Conservation (phyloP, 2,797 vertebrate genomes). For the Acridotheres tristis region DNA sequence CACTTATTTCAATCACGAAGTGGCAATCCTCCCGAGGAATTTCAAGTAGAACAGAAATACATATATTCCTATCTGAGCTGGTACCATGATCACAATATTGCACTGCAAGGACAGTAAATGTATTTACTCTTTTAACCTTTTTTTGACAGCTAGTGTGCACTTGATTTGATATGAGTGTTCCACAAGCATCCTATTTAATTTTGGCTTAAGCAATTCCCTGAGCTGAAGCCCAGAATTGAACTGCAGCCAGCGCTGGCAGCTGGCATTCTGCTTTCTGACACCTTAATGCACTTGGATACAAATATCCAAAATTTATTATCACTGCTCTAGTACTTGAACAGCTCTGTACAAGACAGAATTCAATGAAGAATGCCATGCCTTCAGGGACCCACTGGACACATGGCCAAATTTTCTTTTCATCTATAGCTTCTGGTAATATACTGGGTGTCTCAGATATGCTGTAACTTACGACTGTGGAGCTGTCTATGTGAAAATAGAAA, state of each 20-base stretch:
- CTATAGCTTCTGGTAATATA: neutral
- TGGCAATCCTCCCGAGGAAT: neutral
- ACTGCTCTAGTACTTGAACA: neutral
- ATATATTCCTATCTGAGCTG: neutral
- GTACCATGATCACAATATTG: neutral
- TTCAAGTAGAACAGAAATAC: neutral
- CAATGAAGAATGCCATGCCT: neutral
- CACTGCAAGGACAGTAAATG: neutral
- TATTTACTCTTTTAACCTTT: neutral
- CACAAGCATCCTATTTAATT: neutral
- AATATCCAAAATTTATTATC: constrained; percentile 5
- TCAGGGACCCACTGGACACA: neutral
- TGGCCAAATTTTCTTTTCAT: neutral
- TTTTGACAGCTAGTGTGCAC: neutral
- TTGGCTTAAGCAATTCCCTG: neutral
- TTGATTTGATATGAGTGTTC: neutral
- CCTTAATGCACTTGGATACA: constrained; percentile 2
- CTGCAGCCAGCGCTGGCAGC: neutral
- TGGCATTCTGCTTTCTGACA: constrained; percentile 20
- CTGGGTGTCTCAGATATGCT: neutral
- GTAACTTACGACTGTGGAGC: neutral
- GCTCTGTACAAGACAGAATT: neutral
- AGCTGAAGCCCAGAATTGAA: constrained; percentile 17
- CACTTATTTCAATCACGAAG: neutral
- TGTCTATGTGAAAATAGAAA: neutral